These are phyloP conservation scores for Drusus annulatus DNA, from an alignment of 1,140 invertebrate genomes.

Conservation along the genomic window DNA sequence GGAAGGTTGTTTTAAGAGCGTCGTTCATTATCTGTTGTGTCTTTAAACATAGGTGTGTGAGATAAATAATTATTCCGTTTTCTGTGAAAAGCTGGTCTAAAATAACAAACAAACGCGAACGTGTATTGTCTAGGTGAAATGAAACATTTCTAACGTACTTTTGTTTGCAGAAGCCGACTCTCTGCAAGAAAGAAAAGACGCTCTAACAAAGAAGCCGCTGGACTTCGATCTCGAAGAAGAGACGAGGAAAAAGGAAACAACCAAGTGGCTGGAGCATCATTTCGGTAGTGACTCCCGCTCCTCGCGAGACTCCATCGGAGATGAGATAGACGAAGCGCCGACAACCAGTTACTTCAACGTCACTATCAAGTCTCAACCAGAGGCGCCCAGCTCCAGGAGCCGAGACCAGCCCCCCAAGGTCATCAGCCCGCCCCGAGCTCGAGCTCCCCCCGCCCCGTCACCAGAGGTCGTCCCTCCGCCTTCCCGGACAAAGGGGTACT, in stretches of 20 bases:
- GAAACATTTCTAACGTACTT: slow-evolving; percentile 13
- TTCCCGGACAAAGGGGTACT: slow-evolving; percentile 72
- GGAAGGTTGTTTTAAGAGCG: slow-evolving; percentile 45
- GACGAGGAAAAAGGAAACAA: slow-evolving; percentile 89
- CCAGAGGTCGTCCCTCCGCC: slow-evolving; percentile 61
- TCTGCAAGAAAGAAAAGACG: slow-evolving; percentile 81
- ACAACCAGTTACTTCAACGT: slow-evolving; percentile 84
- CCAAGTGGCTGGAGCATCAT: slow-evolving; percentile 91
- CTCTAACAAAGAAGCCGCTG: slow-evolving; percentile 82
- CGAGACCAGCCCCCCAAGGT: slow-evolving; percentile 65
- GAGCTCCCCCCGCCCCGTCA: slow-evolving; percentile 67
- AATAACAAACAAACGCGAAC: not conserved
- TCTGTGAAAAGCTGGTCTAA: not conserved
- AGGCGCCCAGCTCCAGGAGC: slow-evolving; percentile 63
- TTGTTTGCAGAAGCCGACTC: slow-evolving; percentile 64
- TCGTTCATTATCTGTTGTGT: not conserved
- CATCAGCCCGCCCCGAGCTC: slow-evolving; percentile 59
- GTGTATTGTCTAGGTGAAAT: not conserved
- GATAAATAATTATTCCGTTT: not conserved
- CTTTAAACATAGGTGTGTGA: not conserved
- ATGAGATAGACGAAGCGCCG: slow-evolving; percentile 72
- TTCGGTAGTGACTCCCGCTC: slow-evolving; percentile 89
- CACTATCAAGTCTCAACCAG: slow-evolving; percentile 80
- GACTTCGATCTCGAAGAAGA: slow-evolving; percentile 91
- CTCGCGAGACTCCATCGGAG: slow-evolving; percentile 76